Conservation (phyloP, 2,113 vertebrate genomes). For the Nycticorax nycticorax region DNA sequence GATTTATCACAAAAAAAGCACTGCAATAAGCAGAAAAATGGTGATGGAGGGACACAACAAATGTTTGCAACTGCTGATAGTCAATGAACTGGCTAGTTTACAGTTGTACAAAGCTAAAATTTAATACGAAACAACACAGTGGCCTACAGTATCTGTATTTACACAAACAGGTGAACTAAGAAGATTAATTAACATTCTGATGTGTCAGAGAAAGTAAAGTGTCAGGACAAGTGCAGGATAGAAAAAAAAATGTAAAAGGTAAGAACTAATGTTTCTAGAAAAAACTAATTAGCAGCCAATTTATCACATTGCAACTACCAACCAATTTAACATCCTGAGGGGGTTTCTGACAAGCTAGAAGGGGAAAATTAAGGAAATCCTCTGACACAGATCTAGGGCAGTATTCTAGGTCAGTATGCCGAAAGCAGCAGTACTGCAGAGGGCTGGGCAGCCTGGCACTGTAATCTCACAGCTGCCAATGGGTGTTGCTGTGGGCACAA, state of each 20-base stretch:
- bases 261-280: background rate
- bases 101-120: background rate
- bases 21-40: background rate
- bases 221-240: background rate
- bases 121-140: background rate
- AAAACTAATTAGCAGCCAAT: constrained; percentile 42
- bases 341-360: background rate
- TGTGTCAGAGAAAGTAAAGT: background rate
- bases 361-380: background rate
- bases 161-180: background rate
- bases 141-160: background rate
- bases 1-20: background rate
- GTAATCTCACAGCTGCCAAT: background rate
- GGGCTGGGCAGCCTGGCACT: background rate
- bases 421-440: background rate
- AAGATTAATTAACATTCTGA: constrained; percentile 34
- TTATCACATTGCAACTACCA: background rate
- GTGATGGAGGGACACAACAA: background rate
- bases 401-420: constrained; percentile 45
- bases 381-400: constrained; percentile 29
- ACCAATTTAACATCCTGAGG: background rate
- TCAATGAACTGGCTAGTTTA: background rate
- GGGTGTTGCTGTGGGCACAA: constrained; percentile 7
- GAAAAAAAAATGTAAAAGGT: background rate
- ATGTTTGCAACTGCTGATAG: background rate